Conservation (phyloP, 1,140 invertebrate genomes). For the Sitodiplosis mosellana region DNA sequence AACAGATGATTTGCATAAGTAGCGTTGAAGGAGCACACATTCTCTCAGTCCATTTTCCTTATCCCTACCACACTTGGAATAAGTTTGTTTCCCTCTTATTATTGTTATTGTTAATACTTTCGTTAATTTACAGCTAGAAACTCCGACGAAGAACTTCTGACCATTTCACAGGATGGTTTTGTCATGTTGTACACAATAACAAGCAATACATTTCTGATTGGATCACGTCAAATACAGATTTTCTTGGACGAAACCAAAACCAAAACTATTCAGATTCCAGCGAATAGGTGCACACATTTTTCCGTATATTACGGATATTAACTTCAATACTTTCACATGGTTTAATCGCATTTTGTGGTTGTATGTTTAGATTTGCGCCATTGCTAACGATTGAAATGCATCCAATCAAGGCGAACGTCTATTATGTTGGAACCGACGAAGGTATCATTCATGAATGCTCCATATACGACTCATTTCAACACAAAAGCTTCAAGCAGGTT, state of each 20-base stretch:
- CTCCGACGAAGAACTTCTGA: constrained; percentile 25
- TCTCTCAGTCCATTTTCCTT: background rate
- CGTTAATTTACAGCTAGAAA: constrained; percentile 2
- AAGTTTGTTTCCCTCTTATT: background rate
- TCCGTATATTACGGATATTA: no score
- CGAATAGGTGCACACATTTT: no score
- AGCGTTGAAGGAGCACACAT: no score
- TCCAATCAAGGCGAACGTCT: constrained; percentile 40
- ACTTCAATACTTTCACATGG: no score
- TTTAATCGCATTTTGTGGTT: no score
- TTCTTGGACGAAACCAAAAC: no score
- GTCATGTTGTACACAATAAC: constrained; percentile 33
- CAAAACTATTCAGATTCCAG: no score
- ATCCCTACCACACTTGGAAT: background rate
- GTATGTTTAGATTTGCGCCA: constrained; percentile 18
- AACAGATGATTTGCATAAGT: no score
- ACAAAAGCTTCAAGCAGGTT: constrained; percentile 50
- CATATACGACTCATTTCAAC: constrained; percentile 38
- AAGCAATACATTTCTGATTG: constrained; percentile 19
- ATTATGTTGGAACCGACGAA: constrained; percentile 66
- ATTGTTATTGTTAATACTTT: background rate
- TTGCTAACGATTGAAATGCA: constrained; percentile 44
- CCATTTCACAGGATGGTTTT: constrained; percentile 35
- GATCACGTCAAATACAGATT: constrained; percentile 33
- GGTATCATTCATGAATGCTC: constrained; percentile 64